These are phyloP conservation scores for Morpho helenor DNA, from an alignment of 2,888 invertebrate genomes.

Conservation along the genomic window DNA sequence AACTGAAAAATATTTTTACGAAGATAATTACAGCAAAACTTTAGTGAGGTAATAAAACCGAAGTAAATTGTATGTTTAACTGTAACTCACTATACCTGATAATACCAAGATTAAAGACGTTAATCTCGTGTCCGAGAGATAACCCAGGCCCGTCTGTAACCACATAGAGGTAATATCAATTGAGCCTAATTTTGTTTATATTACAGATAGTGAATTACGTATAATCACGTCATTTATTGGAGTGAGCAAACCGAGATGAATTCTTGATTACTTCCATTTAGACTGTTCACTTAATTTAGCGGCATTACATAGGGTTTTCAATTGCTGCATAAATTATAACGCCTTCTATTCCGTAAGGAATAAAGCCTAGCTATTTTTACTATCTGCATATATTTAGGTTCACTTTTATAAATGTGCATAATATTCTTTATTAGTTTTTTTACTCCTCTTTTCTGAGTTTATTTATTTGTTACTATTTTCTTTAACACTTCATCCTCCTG, in stretches of 20 bases:
- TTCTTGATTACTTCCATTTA: slow-evolving; percentile 14
- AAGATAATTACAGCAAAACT: neutral
- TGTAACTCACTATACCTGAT: neutral
- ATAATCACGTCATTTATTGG: slow-evolving; percentile 20
- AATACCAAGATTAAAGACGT: neutral
- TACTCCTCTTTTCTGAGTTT: no score
- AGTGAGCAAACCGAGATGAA: slow-evolving; percentile 9
- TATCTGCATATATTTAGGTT: no score
- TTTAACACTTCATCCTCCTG: no score
- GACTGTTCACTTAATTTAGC: slow-evolving; percentile 6
- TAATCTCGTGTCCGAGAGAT: neutral
- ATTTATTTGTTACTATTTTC: no score
- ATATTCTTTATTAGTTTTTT: no score
- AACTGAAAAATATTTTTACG: neutral
- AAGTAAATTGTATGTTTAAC: neutral
- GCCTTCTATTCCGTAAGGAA: no score
- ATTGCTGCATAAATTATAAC: neutral
- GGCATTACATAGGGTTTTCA: neutral
- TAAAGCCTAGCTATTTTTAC: no score
- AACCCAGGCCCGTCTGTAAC: slow-evolving; percentile 2
- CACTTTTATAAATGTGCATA: no score
- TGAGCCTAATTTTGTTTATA: slow-evolving; percentile 7
- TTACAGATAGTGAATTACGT: slow-evolving; percentile 2
- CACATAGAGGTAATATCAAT: slow-evolving; percentile 9
- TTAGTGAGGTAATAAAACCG: neutral